These are phyloP conservation scores for Epinephelus fuscoguttatus DNA, from an alignment of 2,113 vertebrate species.

Conservation along the genomic window DNA sequence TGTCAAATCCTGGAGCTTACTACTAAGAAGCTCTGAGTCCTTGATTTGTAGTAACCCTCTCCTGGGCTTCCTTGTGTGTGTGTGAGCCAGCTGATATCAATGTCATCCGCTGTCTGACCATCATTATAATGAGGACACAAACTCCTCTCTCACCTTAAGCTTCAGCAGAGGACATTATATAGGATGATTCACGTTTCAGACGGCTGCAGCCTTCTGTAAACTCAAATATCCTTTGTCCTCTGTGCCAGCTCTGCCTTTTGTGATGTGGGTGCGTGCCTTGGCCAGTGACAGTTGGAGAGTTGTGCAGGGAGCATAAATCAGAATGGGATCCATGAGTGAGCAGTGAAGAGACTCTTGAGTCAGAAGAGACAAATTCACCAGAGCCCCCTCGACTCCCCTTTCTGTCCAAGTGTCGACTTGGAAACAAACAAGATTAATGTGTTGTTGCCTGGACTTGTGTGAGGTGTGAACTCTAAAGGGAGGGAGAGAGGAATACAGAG, in stretches of 20 bases:
- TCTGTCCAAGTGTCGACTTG: slow-evolving; percentile 33
- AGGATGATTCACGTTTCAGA: slow-evolving; percentile 56
- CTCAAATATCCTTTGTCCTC: slow-evolving; percentile 51
- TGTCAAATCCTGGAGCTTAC: slow-evolving; percentile 24
- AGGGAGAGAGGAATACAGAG: slow-evolving; percentile 32
- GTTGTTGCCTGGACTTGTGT: slow-evolving; percentile 38
- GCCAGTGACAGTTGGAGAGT: slow-evolving; percentile 4
- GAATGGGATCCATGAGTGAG: slow-evolving; percentile 44
- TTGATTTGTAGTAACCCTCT: slow-evolving; percentile 44
- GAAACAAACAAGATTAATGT: slow-evolving; percentile 63
- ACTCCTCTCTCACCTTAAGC: slow-evolving; percentile 45
- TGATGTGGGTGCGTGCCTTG: slow-evolving; percentile 19
- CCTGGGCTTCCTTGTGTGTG: background rate
- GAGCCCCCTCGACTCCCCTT: slow-evolving; percentile 44
- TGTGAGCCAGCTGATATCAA: slow-evolving; percentile 39
- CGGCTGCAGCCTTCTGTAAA: slow-evolving; percentile 24
- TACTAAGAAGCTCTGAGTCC: slow-evolving; percentile 5
- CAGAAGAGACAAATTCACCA: slow-evolving; percentile 51
- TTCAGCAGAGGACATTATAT: slow-evolving; percentile 39
- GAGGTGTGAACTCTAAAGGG: slow-evolving; percentile 11
- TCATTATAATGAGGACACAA: slow-evolving; percentile 60
- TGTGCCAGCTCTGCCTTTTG: slow-evolving; percentile 53
- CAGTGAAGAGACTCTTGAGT: slow-evolving; percentile 38
- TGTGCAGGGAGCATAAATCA: slow-evolving; percentile 45
- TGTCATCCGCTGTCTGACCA: slow-evolving; percentile 34